Conservation (phyloP, 2,888 invertebrate genomes). For the Vesta saturnalis region DNA sequence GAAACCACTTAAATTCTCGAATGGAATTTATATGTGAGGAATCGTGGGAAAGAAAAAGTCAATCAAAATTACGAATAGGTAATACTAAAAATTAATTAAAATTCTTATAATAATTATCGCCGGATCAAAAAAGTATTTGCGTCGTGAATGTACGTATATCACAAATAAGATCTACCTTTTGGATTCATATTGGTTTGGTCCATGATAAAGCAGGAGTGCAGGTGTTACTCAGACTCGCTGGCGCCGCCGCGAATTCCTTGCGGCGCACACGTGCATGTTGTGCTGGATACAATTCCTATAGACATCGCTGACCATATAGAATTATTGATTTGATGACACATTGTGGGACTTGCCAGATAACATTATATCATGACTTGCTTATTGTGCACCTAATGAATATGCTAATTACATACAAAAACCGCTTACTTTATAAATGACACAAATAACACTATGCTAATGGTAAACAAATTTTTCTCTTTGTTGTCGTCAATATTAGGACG, state of each 20-base stretch:
- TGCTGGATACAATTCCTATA: constrained; percentile 38
- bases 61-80: neutral
- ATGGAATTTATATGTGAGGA: neutral
- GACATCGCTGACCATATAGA: constrained; percentile 25
- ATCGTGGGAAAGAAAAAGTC: neutral
- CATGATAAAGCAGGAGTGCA: constrained; percentile 61
- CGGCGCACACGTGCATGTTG: constrained; percentile 63
- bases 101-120: neutral
- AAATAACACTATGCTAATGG: no score
- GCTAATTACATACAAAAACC: constrained; percentile 13
- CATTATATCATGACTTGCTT: constrained; percentile 7
- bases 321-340: constrained; percentile 23
- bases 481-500: no score
- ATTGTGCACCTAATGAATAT: constrained; percentile 26
- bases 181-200: constrained; percentile 53
- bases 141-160: neutral
- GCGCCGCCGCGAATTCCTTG: constrained; percentile 71
- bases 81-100: neutral
- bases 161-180: constrained; percentile 47
- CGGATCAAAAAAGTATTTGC: neutral
- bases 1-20: neutral
- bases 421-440: neutral
- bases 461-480: no score
- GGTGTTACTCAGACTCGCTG: constrained; percentile 73
- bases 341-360: constrained; percentile 19